Evolutionary conservation across 1,140 invertebrate species (phyloP), one percentile per base, ranked within the genome.

Genomic region (Listronotus oregonensis): DNA sequence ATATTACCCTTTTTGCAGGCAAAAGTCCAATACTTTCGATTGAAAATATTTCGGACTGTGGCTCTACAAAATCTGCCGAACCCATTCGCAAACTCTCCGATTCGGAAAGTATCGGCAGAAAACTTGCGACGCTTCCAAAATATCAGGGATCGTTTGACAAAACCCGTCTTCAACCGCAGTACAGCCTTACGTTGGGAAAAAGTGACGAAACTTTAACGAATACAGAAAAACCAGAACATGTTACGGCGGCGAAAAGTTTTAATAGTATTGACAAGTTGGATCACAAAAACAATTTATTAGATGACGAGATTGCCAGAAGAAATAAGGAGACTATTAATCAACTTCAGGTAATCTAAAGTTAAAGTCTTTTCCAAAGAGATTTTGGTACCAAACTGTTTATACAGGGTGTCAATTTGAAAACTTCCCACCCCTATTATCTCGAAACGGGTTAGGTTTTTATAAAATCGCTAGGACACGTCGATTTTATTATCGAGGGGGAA

Each of bases 101-200:
- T 64, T 73, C 74, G 4, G 78, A 79, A 58, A 79, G 76, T 56
- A 79, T 79, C 7, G 78, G 78, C 3, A 77, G 73, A 68, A 82
- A 82, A 70, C 68, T 81, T 32, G 79, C 80, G 5, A 82, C 80
- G 12, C 69, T 81, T 10, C 80, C 80, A 1, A 79, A 79, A 62
- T 81, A 80, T 54, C 73, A 74, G 58, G 77, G 79, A 67, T 71
- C 74, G 27, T 65, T 77, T 37, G 74, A 80, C 56, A 68, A 69
- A 47, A 70, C 75, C 14, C 65, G 69, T 11, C 60, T 77, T 8
- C 74, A 75, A 27, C 77, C 77, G 6, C 76, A 77, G 44, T 71
- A 76, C 52, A 77, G 77, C 64, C 68, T 77, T 32, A 77, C 68
- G 2, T 32, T 75, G 8, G 74, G 76, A 18, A 78, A 71, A 63